phyloP scores from a whole-genome alignment of 2,113 vertebrate genomes.

The Lepidothrix coronata region DNA sequence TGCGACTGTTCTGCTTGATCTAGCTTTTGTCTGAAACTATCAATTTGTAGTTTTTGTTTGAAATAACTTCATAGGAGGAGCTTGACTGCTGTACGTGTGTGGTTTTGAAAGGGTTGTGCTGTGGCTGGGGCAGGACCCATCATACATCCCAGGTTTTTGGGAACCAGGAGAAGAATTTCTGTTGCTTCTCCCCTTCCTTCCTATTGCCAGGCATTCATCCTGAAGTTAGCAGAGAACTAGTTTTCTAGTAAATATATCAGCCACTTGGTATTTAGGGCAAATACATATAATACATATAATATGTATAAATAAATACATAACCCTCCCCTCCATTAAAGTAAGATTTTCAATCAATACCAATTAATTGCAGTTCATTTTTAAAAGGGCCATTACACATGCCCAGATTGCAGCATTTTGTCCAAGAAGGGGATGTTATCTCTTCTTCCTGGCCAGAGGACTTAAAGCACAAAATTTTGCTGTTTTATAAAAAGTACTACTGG shows the following conservation, averaged over 20 bases:
- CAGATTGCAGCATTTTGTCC: not conserved
- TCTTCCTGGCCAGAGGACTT: not conserved
- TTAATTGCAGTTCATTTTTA: not conserved
- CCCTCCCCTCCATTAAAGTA: fast-evolving
- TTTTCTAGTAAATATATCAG: not conserved
- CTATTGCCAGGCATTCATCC: not conserved
- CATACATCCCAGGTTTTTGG: fast-evolving
- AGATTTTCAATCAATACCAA: not conserved
- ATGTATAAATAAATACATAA: not conserved
- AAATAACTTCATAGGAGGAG: not conserved
- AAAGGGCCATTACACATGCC: not conserved
- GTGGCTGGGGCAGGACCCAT: fast-evolving
- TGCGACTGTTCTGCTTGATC: not conserved
- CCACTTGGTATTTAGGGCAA: not conserved
- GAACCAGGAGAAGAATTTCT: not conserved
- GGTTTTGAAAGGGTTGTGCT: not conserved
- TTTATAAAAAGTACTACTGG: not conserved
- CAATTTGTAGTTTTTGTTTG: not conserved
- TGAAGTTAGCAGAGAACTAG: not conserved
- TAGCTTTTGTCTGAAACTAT: not conserved
- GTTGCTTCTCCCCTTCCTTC: not conserved
- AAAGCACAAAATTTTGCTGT: not conserved
- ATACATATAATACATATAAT: no score
- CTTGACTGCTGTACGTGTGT: not conserved
- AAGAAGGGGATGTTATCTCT: not conserved